phyloP scores from a whole-genome alignment of 2,888 invertebrate genomes.

The Aproaerema taeniolella region DNA sequence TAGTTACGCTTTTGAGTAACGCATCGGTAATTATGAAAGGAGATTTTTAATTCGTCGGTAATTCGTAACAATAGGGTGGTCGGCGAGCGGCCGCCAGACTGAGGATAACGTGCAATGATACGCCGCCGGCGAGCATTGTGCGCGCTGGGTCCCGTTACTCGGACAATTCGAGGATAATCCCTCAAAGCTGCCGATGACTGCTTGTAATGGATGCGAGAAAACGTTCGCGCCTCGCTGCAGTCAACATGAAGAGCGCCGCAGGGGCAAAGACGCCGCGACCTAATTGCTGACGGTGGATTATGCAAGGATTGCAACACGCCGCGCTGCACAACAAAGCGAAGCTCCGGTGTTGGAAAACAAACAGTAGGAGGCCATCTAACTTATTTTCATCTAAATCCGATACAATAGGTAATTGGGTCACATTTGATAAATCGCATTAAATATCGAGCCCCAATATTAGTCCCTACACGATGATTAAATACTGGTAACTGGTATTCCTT shows the following conservation, averaged over 20 bases:
- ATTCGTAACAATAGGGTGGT: conserved; percentile 59
- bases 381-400: conserved; percentile 3
- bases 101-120: conserved; percentile 71
- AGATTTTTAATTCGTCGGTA: conserved; percentile 67
- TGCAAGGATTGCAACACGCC: conserved; percentile 55
- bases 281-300: conserved; percentile 62
- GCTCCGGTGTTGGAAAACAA: conserved; percentile 54
- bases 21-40: conserved; percentile 48
- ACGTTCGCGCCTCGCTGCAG: conserved; percentile 69
- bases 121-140: conserved; percentile 51
- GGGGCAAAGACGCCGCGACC: conserved; percentile 51
- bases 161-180: conserved; percentile 68
- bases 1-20: conserved; percentile 63
- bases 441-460: background rate
- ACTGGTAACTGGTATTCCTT: too few relatives aligned
- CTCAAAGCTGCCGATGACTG: conserved; percentile 58
- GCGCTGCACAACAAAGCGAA: conserved; percentile 46
- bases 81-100: conserved; percentile 47
- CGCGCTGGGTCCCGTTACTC: conserved; percentile 52
- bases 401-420: conserved; percentile 17
- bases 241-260: conserved; percentile 47
- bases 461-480: too few relatives aligned
- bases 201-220: conserved; percentile 54
- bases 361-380: conserved; percentile 46
- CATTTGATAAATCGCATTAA: conserved; percentile 30